Base-by-base conservation (phyloP, 2,113 vertebrate genomes). In the Otis tarda region DNA sequence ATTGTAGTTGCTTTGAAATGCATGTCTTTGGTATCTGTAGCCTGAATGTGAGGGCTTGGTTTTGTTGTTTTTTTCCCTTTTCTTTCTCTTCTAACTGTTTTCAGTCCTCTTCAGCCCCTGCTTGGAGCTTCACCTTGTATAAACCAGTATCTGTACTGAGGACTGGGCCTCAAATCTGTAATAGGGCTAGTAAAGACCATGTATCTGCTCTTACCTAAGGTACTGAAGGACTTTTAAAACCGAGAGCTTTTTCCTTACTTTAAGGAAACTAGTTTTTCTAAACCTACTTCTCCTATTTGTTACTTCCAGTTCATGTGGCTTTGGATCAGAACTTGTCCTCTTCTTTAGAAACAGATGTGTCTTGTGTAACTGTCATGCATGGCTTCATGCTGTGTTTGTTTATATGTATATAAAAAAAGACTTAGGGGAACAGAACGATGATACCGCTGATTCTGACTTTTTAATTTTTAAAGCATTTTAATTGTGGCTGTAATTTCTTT, bases 111-210 rank as follows among this genome's bases (percentile, higher is more conserved):
- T 28, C 24, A 56, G 15, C 8, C 7, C 24, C 28, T 63, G 5
- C 35, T 61, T n/a, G 23, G 6, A 49, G 5, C 5, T 1, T 67
- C 3, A 17, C 2, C 9, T 73, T 71, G 63, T 49, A 17, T 28
- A 65, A 77, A 43, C 12, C 16, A 5, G 18, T 63, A 5, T 14
- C 17, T 19, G 1, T 17, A 3, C 10, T 8, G 17, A 75, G 19
- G 28, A 12, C 19, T 63, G 43, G 12, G 10, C 43, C 55, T 64
- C 0, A 0, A 10, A 31, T 65, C 12, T 18, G 0, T 27, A 45
- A 28, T 1, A n/a, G 9, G 7, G 23, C 8, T 9, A 27, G 8
- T 17, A 16, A 27, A 35, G 56, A 39, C 21, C 17, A 2, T 4
- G 3, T 70, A 8, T 50, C 39, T 55, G 9, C 24, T 61, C 28